Percentiles rank a stretch among this genome's conserved stretches.
Evolutionary conservation across 1,140 invertebrate species (phyloP).

Genomic region (Lucilia cuprina): DNA sequence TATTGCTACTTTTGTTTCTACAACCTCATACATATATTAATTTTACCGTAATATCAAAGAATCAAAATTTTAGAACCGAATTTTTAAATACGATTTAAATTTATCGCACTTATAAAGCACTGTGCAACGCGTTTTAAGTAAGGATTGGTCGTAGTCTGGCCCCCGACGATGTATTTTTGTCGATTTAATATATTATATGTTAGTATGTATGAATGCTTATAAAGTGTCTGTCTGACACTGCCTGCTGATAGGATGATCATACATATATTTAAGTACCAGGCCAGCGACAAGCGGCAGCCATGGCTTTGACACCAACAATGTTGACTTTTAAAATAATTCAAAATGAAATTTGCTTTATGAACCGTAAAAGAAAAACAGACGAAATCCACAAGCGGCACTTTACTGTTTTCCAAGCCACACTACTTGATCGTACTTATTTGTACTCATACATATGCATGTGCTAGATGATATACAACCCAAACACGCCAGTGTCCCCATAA

Average conservation of each 20-base stretch:
- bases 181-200: not conserved
- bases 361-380: constrained; percentile 38
- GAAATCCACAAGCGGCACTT: not conserved
- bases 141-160: not conserved
- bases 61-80: too few relatives aligned
- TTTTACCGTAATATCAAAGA: too few relatives aligned
- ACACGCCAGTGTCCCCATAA: constrained; percentile 28
- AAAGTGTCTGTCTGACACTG: not conserved
- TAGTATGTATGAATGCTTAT: not conserved
- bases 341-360: constrained; percentile 63
- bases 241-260: constrained; percentile 11
- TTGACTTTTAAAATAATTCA: constrained; percentile 56
- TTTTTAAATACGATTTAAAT: too few relatives aligned
- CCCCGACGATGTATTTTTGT: constrained; percentile 7
- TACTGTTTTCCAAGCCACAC: not conserved
- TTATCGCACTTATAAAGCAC: not conserved
- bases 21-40: too few relatives aligned
- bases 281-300: constrained; percentile 20
- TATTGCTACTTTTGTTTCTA: too few relatives aligned
- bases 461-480: not conserved
- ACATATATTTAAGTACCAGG: not conserved
- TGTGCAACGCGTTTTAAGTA: not conserved
- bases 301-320: constrained; percentile 18
- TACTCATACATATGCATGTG: not conserved
- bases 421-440: not conserved